Evolutionary conservation across 2,113 vertebrate species (phyloP).

Genomic region (Eulemur rufifrons): DNA sequence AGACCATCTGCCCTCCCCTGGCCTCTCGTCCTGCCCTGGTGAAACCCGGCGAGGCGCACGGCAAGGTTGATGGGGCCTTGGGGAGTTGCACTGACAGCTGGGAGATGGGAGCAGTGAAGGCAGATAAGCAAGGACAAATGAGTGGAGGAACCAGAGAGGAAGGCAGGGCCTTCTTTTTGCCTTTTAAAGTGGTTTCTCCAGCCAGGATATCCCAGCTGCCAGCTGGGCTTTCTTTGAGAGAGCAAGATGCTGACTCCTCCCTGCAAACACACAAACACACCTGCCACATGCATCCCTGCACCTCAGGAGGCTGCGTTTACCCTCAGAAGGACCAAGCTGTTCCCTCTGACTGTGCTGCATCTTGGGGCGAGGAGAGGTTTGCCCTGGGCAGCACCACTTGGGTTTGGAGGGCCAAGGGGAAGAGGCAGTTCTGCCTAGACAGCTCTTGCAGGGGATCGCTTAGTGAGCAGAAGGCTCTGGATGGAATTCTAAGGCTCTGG

Average conservation of each 20-base stretch:
- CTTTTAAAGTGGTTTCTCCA: not conserved
- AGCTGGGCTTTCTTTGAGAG: not conserved
- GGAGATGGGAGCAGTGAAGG: no score
- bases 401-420: accelerated
- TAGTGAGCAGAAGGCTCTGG: not conserved
- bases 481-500: not conserved
- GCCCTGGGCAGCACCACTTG: not conserved
- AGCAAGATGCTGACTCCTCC: not conserved
- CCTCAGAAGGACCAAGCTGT: not conserved
- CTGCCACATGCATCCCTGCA: not conserved
- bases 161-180: not conserved
- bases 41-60: accelerated
- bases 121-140: not conserved
- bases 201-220: not conserved
- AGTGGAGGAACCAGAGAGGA: not conserved
- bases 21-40: not conserved
- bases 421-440: accelerated
- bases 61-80: not conserved
- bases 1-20: not conserved
- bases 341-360: not conserved
- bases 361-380: not conserved
- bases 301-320: not conserved
- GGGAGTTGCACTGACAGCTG: not conserved
- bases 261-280: no score
- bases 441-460: not conserved